These are phyloP conservation scores for Turritopsis rubra DNA, from an alignment of 30 jellyfish, hydroid and myxozoan species.

Conservation along the genomic window DNA sequence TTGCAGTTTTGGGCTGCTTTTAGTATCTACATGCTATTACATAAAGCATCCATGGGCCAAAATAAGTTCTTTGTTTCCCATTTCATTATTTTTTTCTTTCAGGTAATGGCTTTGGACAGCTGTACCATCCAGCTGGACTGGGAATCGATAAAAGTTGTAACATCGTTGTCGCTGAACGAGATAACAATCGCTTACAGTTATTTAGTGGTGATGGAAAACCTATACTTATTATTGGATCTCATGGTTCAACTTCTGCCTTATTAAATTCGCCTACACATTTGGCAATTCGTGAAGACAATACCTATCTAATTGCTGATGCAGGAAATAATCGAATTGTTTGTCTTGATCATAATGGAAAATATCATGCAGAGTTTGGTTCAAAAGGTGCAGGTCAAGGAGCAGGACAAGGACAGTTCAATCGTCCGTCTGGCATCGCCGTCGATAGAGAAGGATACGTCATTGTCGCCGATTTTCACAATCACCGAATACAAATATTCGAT, in stretches of 20 bases:
- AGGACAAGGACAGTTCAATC: conserved; percentile 60
- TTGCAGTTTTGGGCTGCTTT: too few relatives aligned
- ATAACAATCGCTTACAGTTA: conserved; percentile 77
- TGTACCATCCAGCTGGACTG: conserved; percentile 83
- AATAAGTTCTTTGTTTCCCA: neutral
- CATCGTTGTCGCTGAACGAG: conserved; percentile 81
- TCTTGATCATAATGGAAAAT: conserved; percentile 44
- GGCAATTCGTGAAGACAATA: conserved; percentile 70
- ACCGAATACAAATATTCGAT: conserved; percentile 67
- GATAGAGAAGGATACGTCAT: conserved; percentile 81
- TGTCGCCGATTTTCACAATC: conserved; percentile 74
- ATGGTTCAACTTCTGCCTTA: conserved; percentile 50
- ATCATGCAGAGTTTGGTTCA: conserved; percentile 51
- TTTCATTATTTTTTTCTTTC: neutral
- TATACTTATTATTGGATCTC: conserved; percentile 43
- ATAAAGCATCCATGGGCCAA: too few relatives aligned
- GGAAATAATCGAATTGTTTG: conserved; percentile 76
- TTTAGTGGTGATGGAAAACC: conserved; percentile 84
- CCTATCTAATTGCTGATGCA: conserved; percentile 75
- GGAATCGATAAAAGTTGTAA: conserved; percentile 78
- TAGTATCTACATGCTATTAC: too few relatives aligned
- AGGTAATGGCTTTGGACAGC: conserved; percentile 79
- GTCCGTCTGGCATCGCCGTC: conserved; percentile 77
- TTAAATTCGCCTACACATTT: conserved; percentile 85
- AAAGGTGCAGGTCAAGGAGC: conserved; percentile 70